Conservation (phyloP, 2,113 vertebrate genomes). For the Lutjanus erythropterus region DNA sequence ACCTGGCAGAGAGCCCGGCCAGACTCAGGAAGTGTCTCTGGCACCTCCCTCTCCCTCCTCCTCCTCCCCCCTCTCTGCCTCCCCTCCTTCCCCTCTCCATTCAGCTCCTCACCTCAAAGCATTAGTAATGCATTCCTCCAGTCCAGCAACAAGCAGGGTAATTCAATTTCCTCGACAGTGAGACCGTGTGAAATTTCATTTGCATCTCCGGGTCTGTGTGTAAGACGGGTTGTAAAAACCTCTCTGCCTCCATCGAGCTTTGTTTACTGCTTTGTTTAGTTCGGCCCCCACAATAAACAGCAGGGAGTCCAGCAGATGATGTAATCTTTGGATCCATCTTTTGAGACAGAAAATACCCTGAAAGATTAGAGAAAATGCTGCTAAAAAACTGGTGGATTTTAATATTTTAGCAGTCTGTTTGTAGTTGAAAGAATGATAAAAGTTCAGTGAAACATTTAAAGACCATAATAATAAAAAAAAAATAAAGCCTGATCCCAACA, state of each 20-base stretch:
- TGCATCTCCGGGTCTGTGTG: conserved; percentile 51
- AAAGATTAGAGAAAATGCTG: background rate
- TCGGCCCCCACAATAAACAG: conserved; percentile 52
- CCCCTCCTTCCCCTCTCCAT: conserved; percentile 45
- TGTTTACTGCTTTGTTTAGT: conserved; percentile 65
- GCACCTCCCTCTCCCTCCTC: background rate
- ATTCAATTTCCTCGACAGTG: conserved; percentile 82
- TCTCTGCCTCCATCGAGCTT: conserved; percentile 43
- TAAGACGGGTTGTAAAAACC: conserved; percentile 47
- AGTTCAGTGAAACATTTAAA: background rate
- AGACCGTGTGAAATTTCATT: conserved; percentile 80
- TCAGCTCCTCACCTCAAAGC: conserved; percentile 79
- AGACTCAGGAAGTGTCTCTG: conserved; percentile 75
- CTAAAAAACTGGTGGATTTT: background rate
- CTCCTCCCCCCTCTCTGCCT: background rate
- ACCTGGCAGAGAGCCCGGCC: conserved; percentile 70
- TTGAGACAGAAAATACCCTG: background rate
- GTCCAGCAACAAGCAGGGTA: conserved; percentile 73
- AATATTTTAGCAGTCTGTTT: background rate
- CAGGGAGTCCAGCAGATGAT: conserved; percentile 36
- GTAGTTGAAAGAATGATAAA: background rate
- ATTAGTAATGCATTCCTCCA: conserved; percentile 83
- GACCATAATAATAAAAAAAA: background rate
- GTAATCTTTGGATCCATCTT: conserved; percentile 20
- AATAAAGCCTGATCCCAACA: background rate